These are phyloP conservation scores for Margarornis squamiger DNA, from an alignment of 2,797 vertebrate species.

Conservation along the genomic window DNA sequence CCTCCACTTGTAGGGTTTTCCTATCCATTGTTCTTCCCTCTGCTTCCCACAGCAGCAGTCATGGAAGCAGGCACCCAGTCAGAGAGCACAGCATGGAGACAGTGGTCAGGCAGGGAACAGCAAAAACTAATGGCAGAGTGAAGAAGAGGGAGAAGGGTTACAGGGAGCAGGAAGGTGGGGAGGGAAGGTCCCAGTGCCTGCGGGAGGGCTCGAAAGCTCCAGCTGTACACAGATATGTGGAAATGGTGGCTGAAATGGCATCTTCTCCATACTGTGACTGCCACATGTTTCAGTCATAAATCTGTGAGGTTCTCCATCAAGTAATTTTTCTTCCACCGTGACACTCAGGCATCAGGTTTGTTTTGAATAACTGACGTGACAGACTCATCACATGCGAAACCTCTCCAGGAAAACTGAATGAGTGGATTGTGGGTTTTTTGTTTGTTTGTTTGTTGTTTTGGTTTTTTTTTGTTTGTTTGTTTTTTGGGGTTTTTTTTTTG, in stretches of 20 bases:
- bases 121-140: rapidly evolving
- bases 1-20: neutral
- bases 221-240: neutral
- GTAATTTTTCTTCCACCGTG: neutral
- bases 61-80: neutral
- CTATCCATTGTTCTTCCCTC: neutral
- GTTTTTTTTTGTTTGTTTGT: too few relatives aligned
- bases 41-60: neutral
- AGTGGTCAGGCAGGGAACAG: neutral
- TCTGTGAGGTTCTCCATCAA: neutral
- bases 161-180: neutral
- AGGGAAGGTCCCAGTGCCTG: neutral
- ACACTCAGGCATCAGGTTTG: rapidly evolving
- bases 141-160: neutral
- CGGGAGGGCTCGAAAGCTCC: neutral
- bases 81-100: neutral
- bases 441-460: too few relatives aligned
- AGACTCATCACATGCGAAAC: neutral
- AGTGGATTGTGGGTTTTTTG: neutral
- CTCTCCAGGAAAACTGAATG: neutral
- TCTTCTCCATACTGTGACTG: rapidly evolving
- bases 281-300: neutral
- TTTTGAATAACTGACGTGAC: neutral
- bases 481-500: neutral
- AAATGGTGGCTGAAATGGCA: neutral